Percentiles rank a stretch among this genome's conserved stretches.
Conservation (phyloP, 2,888 invertebrate genomes). For the Trachelus iudaicus region DNA sequence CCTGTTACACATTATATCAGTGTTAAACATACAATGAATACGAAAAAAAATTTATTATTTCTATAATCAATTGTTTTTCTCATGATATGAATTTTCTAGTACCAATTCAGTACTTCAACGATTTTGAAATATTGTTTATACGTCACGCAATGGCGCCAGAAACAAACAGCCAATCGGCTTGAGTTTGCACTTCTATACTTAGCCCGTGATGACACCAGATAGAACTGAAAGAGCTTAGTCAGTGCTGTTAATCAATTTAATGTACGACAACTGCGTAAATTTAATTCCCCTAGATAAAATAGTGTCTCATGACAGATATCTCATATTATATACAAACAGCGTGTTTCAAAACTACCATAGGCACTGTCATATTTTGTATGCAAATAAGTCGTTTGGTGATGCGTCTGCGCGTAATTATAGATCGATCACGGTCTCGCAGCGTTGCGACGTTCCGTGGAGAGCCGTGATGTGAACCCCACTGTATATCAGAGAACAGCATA, state of each 20-base stretch:
- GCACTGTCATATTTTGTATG: not conserved
- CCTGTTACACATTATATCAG: not conserved
- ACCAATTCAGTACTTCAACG: not conserved
- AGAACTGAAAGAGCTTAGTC: not conserved
- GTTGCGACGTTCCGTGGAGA: not conserved
- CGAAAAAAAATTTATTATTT: not conserved
- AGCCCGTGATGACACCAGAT: not conserved
- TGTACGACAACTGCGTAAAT: not conserved
- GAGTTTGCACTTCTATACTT: not conserved
- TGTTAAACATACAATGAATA: not conserved
- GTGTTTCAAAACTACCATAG: not conserved
- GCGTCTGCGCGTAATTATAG: not conserved
- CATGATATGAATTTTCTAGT: not conserved
- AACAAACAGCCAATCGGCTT: not conserved
- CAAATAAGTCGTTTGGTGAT: not conserved
- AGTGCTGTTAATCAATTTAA: not conserved
- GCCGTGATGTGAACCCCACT: not conserved
- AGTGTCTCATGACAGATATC: not conserved
- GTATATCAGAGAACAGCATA: not conserved
- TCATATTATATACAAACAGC: not conserved
- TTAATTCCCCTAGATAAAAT: not conserved
- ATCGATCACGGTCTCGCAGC: not conserved
- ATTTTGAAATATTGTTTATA: not conserved
- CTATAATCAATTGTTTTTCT: not conserved
- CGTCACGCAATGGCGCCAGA: not conserved